Percentiles rank a stretch among this genome's conserved stretches.
Evolutionary conservation across 2,888 invertebrate species (phyloP).

Genomic region (Crematogaster levior): DNA sequence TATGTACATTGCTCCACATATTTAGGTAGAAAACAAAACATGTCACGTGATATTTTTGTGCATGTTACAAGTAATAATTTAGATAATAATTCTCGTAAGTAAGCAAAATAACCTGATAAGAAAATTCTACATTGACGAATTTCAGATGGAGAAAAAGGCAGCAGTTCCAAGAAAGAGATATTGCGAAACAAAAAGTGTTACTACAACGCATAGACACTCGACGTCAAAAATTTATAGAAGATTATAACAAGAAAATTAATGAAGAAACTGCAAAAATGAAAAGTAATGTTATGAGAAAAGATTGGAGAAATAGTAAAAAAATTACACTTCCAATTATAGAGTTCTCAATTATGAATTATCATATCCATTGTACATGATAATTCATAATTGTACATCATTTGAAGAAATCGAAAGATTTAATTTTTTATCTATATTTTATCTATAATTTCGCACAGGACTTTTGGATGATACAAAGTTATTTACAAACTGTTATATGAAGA

Average conservation of each 20-base stretch:
- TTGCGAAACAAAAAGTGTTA: constrained; percentile 72
- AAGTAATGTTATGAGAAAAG: constrained; percentile 67
- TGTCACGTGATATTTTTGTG: neutral
- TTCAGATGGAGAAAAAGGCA: constrained; percentile 77
- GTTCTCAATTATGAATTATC: constrained; percentile 4
- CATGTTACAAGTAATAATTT: neutral
- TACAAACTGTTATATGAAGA: constrained; percentile 70
- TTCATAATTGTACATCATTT: neutral
- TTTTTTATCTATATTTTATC: neutral
- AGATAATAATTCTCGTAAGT: neutral
- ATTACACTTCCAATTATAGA: neutral
- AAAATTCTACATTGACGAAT: neutral
- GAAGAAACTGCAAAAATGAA: constrained; percentile 70
- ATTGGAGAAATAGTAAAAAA: constrained; percentile 1
- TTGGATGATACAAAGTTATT: constrained; percentile 68
- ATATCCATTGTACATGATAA: too few species aligned
- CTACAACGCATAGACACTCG: constrained; percentile 66
- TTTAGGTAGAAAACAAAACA: constrained; percentile 2
- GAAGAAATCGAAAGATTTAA: neutral
- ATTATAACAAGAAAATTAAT: constrained; percentile 77
- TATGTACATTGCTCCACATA: constrained; percentile 39
- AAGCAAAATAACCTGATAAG: neutral
- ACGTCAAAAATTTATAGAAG: constrained; percentile 72
- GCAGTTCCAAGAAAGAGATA: constrained; percentile 72
- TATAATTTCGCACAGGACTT: constrained; percentile 62